Evolutionary conservation across 2,113 vertebrate species (phyloP).

Genomic region (Excalfactoria chinensis): DNA sequence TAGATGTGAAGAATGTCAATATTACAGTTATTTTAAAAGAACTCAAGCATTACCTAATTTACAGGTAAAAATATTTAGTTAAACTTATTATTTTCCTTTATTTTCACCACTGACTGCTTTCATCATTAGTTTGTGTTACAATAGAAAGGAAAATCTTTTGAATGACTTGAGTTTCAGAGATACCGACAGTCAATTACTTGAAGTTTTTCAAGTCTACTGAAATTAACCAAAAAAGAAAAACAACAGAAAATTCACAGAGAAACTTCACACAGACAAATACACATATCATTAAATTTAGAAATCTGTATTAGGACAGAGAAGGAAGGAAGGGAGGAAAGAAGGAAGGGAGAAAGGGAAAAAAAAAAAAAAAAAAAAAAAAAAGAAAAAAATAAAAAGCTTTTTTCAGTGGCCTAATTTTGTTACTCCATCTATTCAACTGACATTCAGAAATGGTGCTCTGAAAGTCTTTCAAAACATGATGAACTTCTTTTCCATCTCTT

Average conservation of each 20-base stretch:
- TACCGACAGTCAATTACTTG: background rate
- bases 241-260: background rate
- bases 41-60: background rate
- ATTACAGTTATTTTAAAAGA: background rate
- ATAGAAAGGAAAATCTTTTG: background rate
- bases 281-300: background rate
- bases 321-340: too few relatives aligned
- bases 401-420: too few relatives aligned
- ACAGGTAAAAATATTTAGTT: background rate
- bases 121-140: background rate
- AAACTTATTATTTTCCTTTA: background rate
- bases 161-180: background rate
- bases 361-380: too few relatives aligned
- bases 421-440: too few relatives aligned
- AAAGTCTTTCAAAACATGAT: background rate
- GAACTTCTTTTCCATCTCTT: background rate
- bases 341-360: too few relatives aligned
- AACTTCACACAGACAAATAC: background rate
- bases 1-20: background rate
- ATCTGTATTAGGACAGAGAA: background rate
- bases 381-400: too few relatives aligned
- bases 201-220: background rate
- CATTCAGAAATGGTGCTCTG: too few relatives aligned
- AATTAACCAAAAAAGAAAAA: background rate
- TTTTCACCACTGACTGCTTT: background rate